Base-by-base conservation (phyloP, 2,888 invertebrate species). In the Euplexia lucipara region DNA sequence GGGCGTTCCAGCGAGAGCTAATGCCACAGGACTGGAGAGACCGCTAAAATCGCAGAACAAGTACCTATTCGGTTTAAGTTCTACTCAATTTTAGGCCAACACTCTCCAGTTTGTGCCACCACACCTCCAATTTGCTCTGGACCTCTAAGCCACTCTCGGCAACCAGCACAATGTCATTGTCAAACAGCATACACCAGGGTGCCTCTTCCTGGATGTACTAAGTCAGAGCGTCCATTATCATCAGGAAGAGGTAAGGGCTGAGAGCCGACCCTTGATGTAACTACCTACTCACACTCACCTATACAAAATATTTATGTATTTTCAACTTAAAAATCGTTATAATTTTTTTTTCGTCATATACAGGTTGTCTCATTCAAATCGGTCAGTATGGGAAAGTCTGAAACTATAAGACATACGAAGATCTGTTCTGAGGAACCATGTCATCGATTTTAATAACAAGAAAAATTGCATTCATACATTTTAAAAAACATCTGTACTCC, bases 241-340 rank as follows among this genome's bases (percentile, higher is more conserved):
- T 3, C 32, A 18, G 32, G 12, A 32, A 3, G 32, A 34, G 14
- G 9, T 18, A 14, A 34, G 26, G 26, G 2, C 22, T 22, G 8
- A 44, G 16, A 48, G 16, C 20, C n/a, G 14, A 14, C 9, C 6
- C 20, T 7, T 9, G 0, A 10, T 63, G 12, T 14, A 58, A 59
- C 42, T 12, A 22, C 26, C 67, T 34, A 26, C 49, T 22, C 39
- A 8, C 16, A 32, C 49, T 22, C 30, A 47, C 32, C 7, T 20
- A 1, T 53, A 41, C 14, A 10, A 34, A 42, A 58, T 41, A 58
- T 14, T 54, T n/a, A n/a, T n/a, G n/a, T n/a, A n/a, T n/a, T n/a
- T n/a, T n/a, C n/a, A n/a, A n/a, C n/a, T n/a, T n/a, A n/a, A n/a
- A n/a, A n/a, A n/a, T n/a, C n/a, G n/a, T n/a, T n/a, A n/a, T n/a